Evolutionary conservation across 2,888 invertebrate species (phyloP), one percentile per base, ranked within the genome.

Genomic region (Epistrophe eligans): DNA sequence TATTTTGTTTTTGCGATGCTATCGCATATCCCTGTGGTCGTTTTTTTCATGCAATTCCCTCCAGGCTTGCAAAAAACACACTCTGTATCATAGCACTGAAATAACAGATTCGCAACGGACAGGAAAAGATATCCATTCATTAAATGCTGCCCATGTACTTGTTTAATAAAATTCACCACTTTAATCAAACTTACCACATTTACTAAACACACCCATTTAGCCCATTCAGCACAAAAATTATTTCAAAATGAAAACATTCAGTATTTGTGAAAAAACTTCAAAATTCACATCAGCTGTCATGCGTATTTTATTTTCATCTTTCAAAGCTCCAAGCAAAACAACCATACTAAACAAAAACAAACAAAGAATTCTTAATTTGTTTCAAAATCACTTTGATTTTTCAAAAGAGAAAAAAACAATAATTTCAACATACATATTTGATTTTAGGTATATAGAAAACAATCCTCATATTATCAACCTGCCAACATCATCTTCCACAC

Each of bases 261-360:
- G 60, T 28, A n/a, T 15, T 55, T 7, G 7, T 55, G 48, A 55
- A 73, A 32, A 70, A 35, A 40, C 38, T 38, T 52, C 52, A 55
- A 71, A 83, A 67, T 74, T 71, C 24, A 57, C 58, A 83, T 79
- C 87, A 87, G 87, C 87, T 82, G 87, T 83, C 87, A 87, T 87
- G 83, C 87, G 83, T 87, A 72, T 87, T 43, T 76, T 87, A 87
- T 87, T 87, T 87, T 83, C 57, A 76, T 64, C 38, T 48, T 35
- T 76, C 74, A 45, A 71, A 79, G 77, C 71, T 50, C 50, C n/a
- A 82, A 82, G 85, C 82, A 82, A 85, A 83, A 87, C 87, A 83
- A 87, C 83, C 55, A 72, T 45, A 74, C 79, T 60, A 76, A 83
- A 87, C 76, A 79, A 87, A 87, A 87, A 87, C 83, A 87, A 87